Evolutionary conservation across 1,140 invertebrate species (phyloP).

Genomic region (Aphidius ervi): DNA sequence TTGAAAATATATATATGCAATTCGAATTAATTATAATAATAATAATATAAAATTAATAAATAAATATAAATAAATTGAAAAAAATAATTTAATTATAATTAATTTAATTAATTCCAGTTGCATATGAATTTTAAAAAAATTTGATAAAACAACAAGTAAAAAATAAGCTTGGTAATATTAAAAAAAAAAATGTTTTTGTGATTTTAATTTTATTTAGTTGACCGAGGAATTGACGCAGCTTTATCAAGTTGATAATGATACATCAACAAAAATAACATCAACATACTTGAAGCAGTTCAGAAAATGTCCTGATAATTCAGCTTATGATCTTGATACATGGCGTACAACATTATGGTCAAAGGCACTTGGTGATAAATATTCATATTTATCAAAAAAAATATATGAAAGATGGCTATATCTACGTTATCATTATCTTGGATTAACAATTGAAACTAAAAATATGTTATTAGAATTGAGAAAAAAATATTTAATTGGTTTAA

Average conservation of each 20-base stretch:
- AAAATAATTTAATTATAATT: background rate
- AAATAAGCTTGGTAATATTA: background rate
- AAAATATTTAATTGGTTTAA: slow-evolving; percentile 70
- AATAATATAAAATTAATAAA: background rate
- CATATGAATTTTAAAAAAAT: too few species aligned
- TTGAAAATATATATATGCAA: background rate
- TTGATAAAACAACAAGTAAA: background rate
- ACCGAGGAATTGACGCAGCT: slow-evolving; percentile 64
- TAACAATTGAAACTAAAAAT: slow-evolving; percentile 61
- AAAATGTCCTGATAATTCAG: slow-evolving; percentile 70
- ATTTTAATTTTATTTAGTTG: slow-evolving; percentile 56
- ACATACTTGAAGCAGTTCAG: slow-evolving; percentile 71
- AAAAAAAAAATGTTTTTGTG: slow-evolving; percentile 21
- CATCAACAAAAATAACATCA: slow-evolving; percentile 59
- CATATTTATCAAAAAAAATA: slow-evolving; percentile 64
- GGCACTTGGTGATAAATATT: slow-evolving; percentile 69
- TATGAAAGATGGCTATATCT: slow-evolving; percentile 72
- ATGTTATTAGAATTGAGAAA: slow-evolving; percentile 64
- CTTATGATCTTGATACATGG: slow-evolving; percentile 69
- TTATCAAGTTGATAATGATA: slow-evolving; percentile 61
- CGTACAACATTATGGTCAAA: slow-evolving; percentile 69
- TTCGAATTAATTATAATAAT: background rate
- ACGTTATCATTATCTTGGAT: slow-evolving; percentile 67
- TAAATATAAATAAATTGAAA: background rate
- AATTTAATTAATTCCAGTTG: background rate